Evolutionary conservation across 2,888 invertebrate species (phyloP), one percentile per base, ranked within the genome.

Genomic region (Pediacus dermestoides): DNA sequence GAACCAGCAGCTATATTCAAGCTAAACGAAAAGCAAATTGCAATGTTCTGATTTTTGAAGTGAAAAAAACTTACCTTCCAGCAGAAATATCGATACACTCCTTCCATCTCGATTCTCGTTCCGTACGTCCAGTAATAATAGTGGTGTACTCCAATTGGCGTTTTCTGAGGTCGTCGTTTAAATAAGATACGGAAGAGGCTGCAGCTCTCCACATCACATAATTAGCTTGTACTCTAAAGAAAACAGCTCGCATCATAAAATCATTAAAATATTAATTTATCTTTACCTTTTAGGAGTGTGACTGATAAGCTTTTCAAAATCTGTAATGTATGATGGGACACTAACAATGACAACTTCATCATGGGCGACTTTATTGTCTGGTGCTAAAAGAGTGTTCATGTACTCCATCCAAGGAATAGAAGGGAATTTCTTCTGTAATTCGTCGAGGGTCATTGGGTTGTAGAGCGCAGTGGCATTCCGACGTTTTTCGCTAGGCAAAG

Each of bases 121-220:
- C 89, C 0, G 88, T 87, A 64, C 84, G 82, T 1, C 92, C 92
- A 3, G 85, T 85, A 4, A 92, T 73, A 0, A 82, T 82, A 0
- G 88, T 86, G 34, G 84, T 82, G 68, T 88, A 93, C 21, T 82
- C 77, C 33, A 91, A 71, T 62, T 91, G 89, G 1, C 89, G 74
- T 34, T 84, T 81, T 2, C 91, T 77, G 40, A 89, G 75, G 37
- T 77, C 77, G 34, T 91, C 88, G 0, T 81, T 85, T 44, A 94
- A 71, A 66, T 89, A 93, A 2, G 84, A 81, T 4, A 88, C 80
- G 0, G 88, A 84, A 2, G 86, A 84, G 0, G 83, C 84, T 0
- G 88, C 85, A 1, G 87, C 88, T 34, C 93, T 78, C 93, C 94
- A 94, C 80, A 93, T 80, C 53, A 90, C 82, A 63, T 95, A 95